Conservation (phyloP, 2,888 invertebrate species). For the Drosophila stalkeri region DNA sequence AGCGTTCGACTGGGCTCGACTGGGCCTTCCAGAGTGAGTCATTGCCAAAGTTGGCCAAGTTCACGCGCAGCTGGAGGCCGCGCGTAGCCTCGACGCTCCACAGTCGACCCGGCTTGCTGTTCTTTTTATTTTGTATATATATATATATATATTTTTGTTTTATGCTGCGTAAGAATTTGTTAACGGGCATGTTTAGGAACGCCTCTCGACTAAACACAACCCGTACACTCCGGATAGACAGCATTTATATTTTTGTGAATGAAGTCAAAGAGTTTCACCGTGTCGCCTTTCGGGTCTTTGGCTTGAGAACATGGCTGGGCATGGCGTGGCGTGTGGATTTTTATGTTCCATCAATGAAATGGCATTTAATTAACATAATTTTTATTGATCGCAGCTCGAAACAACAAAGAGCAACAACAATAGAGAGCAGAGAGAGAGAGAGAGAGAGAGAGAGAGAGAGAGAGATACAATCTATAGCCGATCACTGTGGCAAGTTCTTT, state of each 20-base stretch:
- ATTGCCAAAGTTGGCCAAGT: conserved; percentile 70
- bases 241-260: conserved; percentile 73
- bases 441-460: conserved; percentile 21
- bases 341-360: conserved; percentile 80
- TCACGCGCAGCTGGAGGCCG: conserved; percentile 72
- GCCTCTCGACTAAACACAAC: conserved; percentile 46
- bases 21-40: conserved; percentile 53
- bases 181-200: conserved; percentile 73
- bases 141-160: conserved; percentile 27
- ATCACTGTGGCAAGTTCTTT: conserved; percentile 74
- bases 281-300: conserved; percentile 45
- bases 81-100: conserved; percentile 24
- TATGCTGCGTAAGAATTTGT: conserved; percentile 75
- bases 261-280: conserved; percentile 73
- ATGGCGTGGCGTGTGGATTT: conserved; percentile 76
- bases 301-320: conserved; percentile 68
- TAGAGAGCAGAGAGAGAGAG: conserved; percentile 21
- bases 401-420: conserved; percentile 36
- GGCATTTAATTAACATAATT: conserved; percentile 79
- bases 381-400: conserved; percentile 69
- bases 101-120: conserved; percentile 16
- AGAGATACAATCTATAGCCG: conserved; percentile 39
- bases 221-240: conserved; percentile 12
- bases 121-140: too few species aligned
- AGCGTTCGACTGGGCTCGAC: background rate